Evolutionary conservation across 2,113 vertebrate genomes (phyloP).

Genomic region (Rhagologus leucostigma): DNA sequence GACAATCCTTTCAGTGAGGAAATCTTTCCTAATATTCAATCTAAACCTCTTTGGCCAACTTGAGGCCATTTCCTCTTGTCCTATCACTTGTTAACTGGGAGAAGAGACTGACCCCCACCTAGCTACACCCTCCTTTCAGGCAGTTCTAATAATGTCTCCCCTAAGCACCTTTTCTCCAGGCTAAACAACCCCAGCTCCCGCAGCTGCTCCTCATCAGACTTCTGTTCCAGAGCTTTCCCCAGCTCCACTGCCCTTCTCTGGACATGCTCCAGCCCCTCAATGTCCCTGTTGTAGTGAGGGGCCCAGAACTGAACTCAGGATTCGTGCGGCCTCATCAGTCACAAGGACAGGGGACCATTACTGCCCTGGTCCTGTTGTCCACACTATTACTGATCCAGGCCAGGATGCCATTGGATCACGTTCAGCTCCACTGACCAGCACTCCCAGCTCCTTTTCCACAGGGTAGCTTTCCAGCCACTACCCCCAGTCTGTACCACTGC

Average conservation of each 20-base stretch:
- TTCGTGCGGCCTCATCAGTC: not conserved
- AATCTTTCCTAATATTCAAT: not conserved
- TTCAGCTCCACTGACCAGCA: not conserved
- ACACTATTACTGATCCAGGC: too few species aligned
- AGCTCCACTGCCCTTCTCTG: accelerated
- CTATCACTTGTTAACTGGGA: not conserved
- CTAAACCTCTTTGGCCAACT: not conserved
- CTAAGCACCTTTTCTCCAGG: not conserved
- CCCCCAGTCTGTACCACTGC: not conserved
- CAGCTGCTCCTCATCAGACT: not conserved
- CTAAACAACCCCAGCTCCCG: not conserved
- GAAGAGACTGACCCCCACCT: accelerated
- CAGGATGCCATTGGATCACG: not conserved
- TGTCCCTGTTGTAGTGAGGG: not conserved
- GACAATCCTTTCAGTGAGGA: not conserved
- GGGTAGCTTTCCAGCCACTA: not conserved
- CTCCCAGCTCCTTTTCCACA: not conserved
- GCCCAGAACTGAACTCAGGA: not conserved
- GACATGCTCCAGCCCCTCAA: accelerated
- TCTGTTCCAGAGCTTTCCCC: not conserved
- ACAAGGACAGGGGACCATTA: accelerated
- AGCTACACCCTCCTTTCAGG: not conserved
- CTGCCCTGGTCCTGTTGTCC: not conserved
- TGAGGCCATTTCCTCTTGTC: not conserved
- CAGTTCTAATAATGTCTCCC: not conserved